phyloP scores from a whole-genome alignment of 2,888 invertebrate species.

The Drosophila tanythrix region DNA sequence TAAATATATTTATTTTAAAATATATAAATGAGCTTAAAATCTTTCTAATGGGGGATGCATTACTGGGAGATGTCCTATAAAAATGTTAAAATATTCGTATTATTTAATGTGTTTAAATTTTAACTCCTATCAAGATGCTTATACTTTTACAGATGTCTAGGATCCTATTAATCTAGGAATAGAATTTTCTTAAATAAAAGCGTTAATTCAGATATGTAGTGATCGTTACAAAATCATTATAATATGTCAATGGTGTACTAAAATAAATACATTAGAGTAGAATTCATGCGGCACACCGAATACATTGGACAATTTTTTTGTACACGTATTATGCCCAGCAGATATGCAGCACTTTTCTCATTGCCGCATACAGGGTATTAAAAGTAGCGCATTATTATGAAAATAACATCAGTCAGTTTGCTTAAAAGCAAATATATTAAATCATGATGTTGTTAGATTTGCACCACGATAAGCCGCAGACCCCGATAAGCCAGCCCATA shows the following conservation, averaged over 20 bases:
- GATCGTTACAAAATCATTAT: neutral
- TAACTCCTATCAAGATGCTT: neutral
- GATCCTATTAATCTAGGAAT: neutral
- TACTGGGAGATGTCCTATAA: conserved; percentile 5
- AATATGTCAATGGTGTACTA: neutral
- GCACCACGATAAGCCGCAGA: conserved; percentile 49
- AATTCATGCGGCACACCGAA: neutral
- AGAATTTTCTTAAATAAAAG: neutral
- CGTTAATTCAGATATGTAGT: neutral
- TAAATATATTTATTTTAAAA: conserved; percentile 13
- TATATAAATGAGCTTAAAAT: neutral
- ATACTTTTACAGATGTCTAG: neutral
- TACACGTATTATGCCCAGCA: neutral
- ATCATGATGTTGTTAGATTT: conserved; percentile 73
- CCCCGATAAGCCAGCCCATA: conserved; percentile 65
- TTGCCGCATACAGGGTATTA: conserved; percentile 11
- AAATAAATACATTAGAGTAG: neutral
- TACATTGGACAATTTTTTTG: neutral
- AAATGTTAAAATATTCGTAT: neutral
- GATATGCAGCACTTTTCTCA: neutral
- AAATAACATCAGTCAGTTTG: conserved; percentile 57
- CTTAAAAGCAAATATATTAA: conserved; percentile 70
- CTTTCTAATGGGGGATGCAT: too few species aligned
- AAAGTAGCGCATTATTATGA: conserved; percentile 37
- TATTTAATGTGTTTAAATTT: neutral